A percentile compares a stretch with the other conserved stretches of the same genome.
Conservation (phyloP, 2,888 invertebrate species). For the Beris chalybata region DNA sequence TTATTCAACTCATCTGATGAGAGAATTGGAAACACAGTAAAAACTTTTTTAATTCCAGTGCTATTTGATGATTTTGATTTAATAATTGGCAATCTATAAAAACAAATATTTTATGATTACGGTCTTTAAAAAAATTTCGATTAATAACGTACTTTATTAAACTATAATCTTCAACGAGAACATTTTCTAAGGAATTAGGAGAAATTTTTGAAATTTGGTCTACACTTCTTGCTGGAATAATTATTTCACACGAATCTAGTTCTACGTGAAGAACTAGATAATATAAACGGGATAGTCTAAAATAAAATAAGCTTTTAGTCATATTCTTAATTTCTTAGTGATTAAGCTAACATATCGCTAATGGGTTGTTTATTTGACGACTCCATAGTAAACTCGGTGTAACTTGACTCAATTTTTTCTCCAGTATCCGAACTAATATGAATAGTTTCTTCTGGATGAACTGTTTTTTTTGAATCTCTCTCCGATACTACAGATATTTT, state of each 20-base stretch:
- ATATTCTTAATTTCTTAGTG: neutral
- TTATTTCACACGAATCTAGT: slow-evolving; percentile 38
- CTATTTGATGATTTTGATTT: slow-evolving; percentile 44
- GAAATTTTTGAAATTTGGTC: neutral
- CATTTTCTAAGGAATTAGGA: neutral
- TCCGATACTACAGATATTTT: slow-evolving; percentile 44
- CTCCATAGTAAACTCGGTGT: neutral
- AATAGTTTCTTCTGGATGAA: slow-evolving; percentile 53
- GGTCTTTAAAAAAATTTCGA: neutral
- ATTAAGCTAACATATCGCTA: neutral
- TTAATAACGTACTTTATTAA: slow-evolving; percentile 4
- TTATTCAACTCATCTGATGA: neutral
- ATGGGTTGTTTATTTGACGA: neutral
- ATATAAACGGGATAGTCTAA: slow-evolving; percentile 38
- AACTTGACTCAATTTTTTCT: slow-evolving; percentile 43
- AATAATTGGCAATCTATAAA: slow-evolving; percentile 44
- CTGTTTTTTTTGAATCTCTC: slow-evolving; percentile 43
- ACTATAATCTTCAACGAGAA: neutral
- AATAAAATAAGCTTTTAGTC: neutral
- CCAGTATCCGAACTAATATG: slow-evolving; percentile 55
- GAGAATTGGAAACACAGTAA: too few species aligned
- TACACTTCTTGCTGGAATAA: slow-evolving; percentile 7
- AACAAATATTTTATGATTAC: neutral
- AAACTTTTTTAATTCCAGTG: neutral
- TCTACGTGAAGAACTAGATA: slow-evolving; percentile 43